Conservation (phyloP, 2,113 vertebrate genomes). For the Falcunculus frontatus region DNA sequence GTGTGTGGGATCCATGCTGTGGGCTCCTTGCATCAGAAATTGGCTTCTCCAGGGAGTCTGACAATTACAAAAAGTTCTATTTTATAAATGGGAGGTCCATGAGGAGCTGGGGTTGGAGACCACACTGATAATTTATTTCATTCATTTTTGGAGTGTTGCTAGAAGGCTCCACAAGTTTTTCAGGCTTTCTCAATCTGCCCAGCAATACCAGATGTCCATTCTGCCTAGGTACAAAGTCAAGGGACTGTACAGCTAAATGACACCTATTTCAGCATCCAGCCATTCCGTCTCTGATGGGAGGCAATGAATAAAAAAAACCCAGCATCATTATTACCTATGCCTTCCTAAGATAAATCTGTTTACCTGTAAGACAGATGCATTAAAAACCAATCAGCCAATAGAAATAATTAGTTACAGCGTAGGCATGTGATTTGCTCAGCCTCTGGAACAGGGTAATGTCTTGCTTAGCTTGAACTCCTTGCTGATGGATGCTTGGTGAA, state of each 20-base stretch:
- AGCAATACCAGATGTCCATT: neutral
- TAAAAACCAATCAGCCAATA: constrained; percentile 56
- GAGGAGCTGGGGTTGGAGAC: neutral
- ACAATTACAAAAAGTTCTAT: neutral
- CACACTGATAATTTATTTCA: no score
- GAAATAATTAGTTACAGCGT: constrained; percentile 41
- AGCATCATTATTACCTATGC: neutral
- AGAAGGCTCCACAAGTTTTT: neutral
- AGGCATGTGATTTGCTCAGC: neutral
- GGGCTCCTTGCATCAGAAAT: neutral
- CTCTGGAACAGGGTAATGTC: constrained; percentile 21
- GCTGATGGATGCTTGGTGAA: constrained; percentile 41
- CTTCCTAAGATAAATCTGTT: constrained; percentile 53
- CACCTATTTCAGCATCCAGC: neutral
- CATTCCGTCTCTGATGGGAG: neutral
- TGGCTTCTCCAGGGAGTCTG: neutral
- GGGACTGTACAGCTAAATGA: neutral
- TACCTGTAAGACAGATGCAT: constrained; percentile 50
- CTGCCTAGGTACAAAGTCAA: neutral
- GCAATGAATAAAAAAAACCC: neutral
- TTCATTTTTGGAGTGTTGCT: neutral
- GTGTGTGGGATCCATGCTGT: neutral
- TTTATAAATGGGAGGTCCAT: neutral
- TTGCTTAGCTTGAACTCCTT: constrained; percentile 11
- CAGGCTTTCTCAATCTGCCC: neutral